Evolutionary conservation across 2,113 vertebrate species (phyloP).

Genomic region (Hiodon tergisus): DNA sequence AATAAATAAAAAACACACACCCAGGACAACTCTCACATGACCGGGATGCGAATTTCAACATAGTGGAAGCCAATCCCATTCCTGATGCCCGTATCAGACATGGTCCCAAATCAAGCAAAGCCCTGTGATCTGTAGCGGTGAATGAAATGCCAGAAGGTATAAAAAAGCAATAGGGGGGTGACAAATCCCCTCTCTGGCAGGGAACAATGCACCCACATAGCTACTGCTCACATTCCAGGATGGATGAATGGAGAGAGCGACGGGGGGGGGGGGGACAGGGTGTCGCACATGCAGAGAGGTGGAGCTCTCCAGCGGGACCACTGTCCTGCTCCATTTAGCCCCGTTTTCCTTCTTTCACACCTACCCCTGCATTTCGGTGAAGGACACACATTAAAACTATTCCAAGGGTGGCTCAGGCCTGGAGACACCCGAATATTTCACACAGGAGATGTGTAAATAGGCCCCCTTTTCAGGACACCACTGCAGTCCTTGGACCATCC

Average conservation of each 20-base stretch:
- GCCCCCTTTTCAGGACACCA: background rate
- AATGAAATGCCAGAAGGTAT: conserved; percentile 38
- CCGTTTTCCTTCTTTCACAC: background rate
- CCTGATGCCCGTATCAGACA: conserved; percentile 13
- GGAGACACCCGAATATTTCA: too few relatives aligned
- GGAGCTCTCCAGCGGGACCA: background rate
- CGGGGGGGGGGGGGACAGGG: background rate
- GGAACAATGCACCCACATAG: conserved; percentile 49
- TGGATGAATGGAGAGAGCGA: conserved; percentile 31
- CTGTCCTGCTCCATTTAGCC: background rate
- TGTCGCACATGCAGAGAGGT: background rate
- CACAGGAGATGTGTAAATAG: too few relatives aligned
- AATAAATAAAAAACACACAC: background rate
- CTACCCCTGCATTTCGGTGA: too few relatives aligned
- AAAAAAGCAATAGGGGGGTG: conserved; percentile 26
- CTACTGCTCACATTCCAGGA: conserved; percentile 43
- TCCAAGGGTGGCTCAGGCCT: too few relatives aligned
- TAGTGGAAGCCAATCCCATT: background rate
- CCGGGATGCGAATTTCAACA: too few relatives aligned
- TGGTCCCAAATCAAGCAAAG: conserved; percentile 3
- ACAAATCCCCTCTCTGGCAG: conserved; percentile 22
- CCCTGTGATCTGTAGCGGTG: conserved; percentile 2
- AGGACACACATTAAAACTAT: too few relatives aligned
- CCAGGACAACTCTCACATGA: too few relatives aligned
- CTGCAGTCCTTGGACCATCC: conserved; percentile 4